Evolutionary conservation across 2,888 invertebrate species (phyloP).

Genomic region (Amorpha juglandis): DNA sequence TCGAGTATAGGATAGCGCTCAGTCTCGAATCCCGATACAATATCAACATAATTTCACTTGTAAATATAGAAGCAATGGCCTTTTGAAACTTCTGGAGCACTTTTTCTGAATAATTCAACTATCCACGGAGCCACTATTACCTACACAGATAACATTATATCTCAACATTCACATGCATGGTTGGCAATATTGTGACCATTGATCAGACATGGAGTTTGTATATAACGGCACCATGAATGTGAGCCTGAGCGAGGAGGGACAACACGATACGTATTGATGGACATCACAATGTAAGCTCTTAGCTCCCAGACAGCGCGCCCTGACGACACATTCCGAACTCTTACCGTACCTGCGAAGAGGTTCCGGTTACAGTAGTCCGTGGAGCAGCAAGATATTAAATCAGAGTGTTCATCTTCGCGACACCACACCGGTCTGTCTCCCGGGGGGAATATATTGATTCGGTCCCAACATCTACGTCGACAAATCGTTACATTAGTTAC

Average conservation of each 20-base stretch:
- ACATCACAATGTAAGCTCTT: constrained; percentile 78
- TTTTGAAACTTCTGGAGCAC: constrained; percentile 32
- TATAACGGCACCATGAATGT: constrained; percentile 44
- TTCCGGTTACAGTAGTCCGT: constrained; percentile 88
- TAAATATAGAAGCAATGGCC: constrained; percentile 31
- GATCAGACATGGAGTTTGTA: constrained; percentile 5
- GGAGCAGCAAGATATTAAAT: constrained; percentile 85
- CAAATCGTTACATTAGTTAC: constrained; percentile 64
- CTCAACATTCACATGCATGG: constrained; percentile 54
- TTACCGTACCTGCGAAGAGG: constrained; percentile 71
- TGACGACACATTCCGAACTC: constrained; percentile 63
- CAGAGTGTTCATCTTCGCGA: constrained; percentile 71
- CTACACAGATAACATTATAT: constrained; percentile 31
- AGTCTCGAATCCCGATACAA: constrained; percentile 12
- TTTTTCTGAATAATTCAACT: constrained; percentile 33
- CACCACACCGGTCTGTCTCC: constrained; percentile 86
- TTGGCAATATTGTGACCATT: constrained; percentile 30
- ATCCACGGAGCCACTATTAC: constrained; percentile 17
- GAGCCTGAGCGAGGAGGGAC: constrained; percentile 39
- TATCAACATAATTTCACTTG: constrained; percentile 29
- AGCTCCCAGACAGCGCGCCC: constrained; percentile 60
- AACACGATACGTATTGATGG: constrained; percentile 58
- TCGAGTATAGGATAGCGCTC: constrained; percentile 15
- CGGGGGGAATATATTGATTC: constrained; percentile 84
- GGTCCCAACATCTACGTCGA: constrained; percentile 86